A percentile compares a stretch with the other conserved stretches of the same genome.
phyloP scores from a whole-genome alignment of 2,797 vertebrate genomes.

The Eulemur mongoz region DNA sequence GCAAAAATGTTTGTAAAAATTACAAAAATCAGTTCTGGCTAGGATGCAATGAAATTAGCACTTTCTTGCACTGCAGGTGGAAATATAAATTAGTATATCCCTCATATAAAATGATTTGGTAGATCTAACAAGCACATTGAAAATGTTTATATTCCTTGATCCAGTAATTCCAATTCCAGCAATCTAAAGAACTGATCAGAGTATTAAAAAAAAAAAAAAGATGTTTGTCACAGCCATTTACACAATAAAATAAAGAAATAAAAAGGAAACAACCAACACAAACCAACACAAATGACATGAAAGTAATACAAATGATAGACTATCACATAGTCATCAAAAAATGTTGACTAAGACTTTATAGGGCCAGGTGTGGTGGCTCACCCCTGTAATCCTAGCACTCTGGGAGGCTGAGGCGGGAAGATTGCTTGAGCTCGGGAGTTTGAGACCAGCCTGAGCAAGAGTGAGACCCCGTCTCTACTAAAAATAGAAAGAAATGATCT shows the following conservation, averaged over 20 bases:
- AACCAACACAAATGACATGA: neutral
- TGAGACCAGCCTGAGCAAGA: too few relatives aligned
- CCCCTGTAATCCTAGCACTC: too few relatives aligned
- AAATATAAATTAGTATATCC: neutral
- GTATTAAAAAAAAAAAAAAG: neutral
- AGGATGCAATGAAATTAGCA: neutral
- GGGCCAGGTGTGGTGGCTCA: too few relatives aligned
- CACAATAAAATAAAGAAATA: neutral
- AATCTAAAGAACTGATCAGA: neutral
- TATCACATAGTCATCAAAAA: neutral
- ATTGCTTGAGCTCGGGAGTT: too few relatives aligned
- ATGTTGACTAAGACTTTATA: neutral
- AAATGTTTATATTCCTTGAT: neutral
- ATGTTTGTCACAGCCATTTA: neutral
- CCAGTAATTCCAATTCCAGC: neutral
- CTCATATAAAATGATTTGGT: neutral
- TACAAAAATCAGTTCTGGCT: neutral
- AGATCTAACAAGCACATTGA: neutral
- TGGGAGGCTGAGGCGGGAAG: too few relatives aligned
- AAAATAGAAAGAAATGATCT: too few relatives aligned
- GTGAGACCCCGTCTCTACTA: too few relatives aligned
- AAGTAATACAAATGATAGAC: neutral
- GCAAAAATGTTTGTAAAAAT: neutral
- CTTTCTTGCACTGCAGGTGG: neutral
- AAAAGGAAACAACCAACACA: slow-evolving; percentile 5